Evolutionary conservation across 2,888 invertebrate species (phyloP).

Genomic region (Thysanoteuthis rhombus): DNA sequence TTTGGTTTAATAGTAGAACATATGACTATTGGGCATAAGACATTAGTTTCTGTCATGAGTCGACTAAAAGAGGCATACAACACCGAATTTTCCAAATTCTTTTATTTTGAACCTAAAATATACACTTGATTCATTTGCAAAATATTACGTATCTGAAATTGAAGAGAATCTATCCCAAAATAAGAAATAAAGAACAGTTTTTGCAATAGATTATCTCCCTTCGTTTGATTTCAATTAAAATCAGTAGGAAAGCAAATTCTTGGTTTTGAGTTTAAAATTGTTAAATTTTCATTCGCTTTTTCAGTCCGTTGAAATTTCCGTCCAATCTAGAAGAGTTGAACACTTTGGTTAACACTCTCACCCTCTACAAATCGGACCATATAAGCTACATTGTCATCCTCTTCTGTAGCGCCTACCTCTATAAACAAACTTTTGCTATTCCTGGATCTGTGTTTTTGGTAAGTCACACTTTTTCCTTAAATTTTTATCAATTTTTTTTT

Average conservation of each 20-base stretch:
- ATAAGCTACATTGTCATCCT: slow-evolving; percentile 70
- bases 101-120: too few relatives aligned
- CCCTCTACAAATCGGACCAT: slow-evolving; percentile 69
- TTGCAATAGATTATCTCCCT: too few relatives aligned
- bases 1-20: too few relatives aligned
- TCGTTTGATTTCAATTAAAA: not conserved
- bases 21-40: too few relatives aligned
- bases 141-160: too few relatives aligned
- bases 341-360: slow-evolving; percentile 64
- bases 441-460: slow-evolving; percentile 75
- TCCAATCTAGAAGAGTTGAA: slow-evolving; percentile 68
- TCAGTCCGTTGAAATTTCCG: slow-evolving; percentile 67
- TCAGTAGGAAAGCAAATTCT: not conserved
- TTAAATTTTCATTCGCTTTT: slow-evolving; percentile 12
- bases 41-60: too few relatives aligned
- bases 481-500: not conserved
- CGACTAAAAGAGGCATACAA: too few relatives aligned
- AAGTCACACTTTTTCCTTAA: slow-evolving; percentile 42
- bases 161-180: too few relatives aligned
- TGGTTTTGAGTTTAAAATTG: not conserved
- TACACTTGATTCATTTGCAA: too few relatives aligned
- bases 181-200: not conserved
- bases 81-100: too few relatives aligned
- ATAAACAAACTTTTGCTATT: slow-evolving; percentile 75
- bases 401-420: slow-evolving; percentile 72